Base-by-base conservation (phyloP, 2,113 vertebrate species). In the Jacana jacana region DNA sequence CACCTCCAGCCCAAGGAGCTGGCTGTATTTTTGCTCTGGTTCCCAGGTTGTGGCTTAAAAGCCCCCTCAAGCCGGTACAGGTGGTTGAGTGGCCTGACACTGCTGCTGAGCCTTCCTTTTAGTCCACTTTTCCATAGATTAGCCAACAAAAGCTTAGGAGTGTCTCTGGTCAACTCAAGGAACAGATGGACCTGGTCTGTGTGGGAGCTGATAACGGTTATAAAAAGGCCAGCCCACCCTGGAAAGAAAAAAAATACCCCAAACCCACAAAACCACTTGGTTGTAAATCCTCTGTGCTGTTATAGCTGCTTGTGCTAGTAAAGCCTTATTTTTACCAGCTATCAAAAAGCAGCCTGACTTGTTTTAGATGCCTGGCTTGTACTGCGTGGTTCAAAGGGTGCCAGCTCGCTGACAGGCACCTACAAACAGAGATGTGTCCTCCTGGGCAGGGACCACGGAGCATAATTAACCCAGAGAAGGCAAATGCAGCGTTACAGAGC, bases 271-370 rank as follows among this genome's bases (percentile, higher is more conserved):
- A 42, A 76, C 73, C 87, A 95, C 88, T 85, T 80, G 28, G 66
- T 76, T 17, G 17, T 93, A 95, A 96, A 96, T 94, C 83, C 94
- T 93, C 85, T 39, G 76, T 31, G 87, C 89, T 78, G 64, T 79
- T 85, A 69, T 37, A 92, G 86, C 94, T 87, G 70, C 86, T 39
- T 49, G 27, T 31, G 91, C 31, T 68, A 49, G 87, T 46, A 80
- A 82, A 49, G 72, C 90, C 97, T 97, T 91, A 93, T 93, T 97
- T 97, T 96, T 95, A 96, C 79, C 96, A 94, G 92, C 87, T 77
- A 77, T 80, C 80, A 78, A 25, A 60, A 54, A 83, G 28, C 90
- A 89, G 82, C 42, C 31, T 8, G 69, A 35, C 68, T 95, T 78
- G 86, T 91, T 88, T 81, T 89, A 88, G 78, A 57, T 57, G 75